Evolutionary conservation across 2,888 invertebrate genomes (phyloP).

Genomic region (Caenorhabditis afra): DNA sequence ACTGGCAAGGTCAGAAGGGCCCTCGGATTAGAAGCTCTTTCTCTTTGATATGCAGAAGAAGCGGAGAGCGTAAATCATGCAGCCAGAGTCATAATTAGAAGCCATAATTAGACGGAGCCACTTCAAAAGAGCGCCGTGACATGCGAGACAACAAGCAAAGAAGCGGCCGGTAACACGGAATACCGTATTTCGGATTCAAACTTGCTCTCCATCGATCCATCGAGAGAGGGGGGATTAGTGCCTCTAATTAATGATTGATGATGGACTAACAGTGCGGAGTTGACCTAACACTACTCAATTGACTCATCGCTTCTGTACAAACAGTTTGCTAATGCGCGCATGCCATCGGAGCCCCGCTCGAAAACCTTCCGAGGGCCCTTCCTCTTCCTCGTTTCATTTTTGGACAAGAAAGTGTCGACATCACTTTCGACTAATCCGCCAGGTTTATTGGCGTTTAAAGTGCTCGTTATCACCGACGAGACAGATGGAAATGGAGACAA

Average conservation of each 20-base stretch:
- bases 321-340: constrained; percentile 25
- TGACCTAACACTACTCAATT: constrained; percentile 51
- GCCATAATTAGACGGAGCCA: constrained; percentile 34
- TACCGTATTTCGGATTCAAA: constrained; percentile 8
- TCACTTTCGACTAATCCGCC: too few species aligned
- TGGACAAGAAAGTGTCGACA: too few species aligned
- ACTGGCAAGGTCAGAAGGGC: constrained; percentile 13
- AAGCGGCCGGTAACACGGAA: neutral
- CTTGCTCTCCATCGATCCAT: constrained; percentile 9
- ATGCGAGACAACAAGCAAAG: constrained; percentile 33
- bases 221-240: constrained; percentile 45
- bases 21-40: constrained; percentile 20
- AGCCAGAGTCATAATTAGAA: constrained; percentile 46
- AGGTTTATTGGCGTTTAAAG: too few species aligned
- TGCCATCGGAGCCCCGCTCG: constrained; percentile 25
- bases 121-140: constrained; percentile 35
- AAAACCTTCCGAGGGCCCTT: too few species aligned
- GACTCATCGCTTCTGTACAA: constrained; percentile 40
- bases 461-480: too few species aligned
- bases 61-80: constrained; percentile 42
- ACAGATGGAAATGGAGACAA: neutral
- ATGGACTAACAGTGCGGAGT: constrained; percentile 33
- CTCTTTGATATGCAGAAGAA: constrained; percentile 40
- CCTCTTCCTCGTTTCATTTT: too few species aligned
- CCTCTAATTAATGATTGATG: constrained; percentile 53